Base-by-base conservation (phyloP, 2,113 vertebrate genomes). In the Pomatorhinus ruficollis region DNA sequence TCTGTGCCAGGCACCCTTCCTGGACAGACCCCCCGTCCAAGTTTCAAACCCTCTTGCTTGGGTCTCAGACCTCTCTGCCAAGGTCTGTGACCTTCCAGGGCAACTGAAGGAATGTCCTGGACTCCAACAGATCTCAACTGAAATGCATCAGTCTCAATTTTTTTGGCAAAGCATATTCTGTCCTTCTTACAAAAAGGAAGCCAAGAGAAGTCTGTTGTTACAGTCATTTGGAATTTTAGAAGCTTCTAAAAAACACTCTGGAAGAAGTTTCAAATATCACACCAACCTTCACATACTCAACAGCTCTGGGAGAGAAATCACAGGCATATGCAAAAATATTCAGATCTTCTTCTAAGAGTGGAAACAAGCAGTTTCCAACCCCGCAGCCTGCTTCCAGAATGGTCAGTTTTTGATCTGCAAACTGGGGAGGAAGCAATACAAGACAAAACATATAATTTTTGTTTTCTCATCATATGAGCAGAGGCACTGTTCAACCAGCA, bases 331-430 rank as follows among this genome's bases (percentile, higher is more conserved):
- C 98, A 93, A 99, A 99, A 88, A 99, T 97, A 96, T 98, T 98
- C 69, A 92, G 95, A 87, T 99, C 99, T 20, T 99, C 99, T 97
- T 99, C 98, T 66, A 99, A 97, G 77, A 99, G 98, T 7, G 99
- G 99, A 97, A 99, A 99, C 83, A 99, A 98, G 93, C 99, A 99
- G 98, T 99, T 99, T 31, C 99, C 99, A 37, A 99, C 99, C 9
- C 99, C 99, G 53, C 99, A 99, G 69, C 99, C 99, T 35, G 99
- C 99, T 98, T 99, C 99, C 88, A 99, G 97, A 85, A 99, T 89
- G 82, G 98, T 98, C 97, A 99, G 86, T 90, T 97, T 99, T 96
- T 99, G 98, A 74, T 98, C 97, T 94, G 98, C 97, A 97, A 98
- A 98, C 99, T 99, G 84, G 8, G 12, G 15, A 88, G 65, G 86